These are phyloP conservation scores for Bombycilla garrulus DNA, from an alignment of 2,113 vertebrate species.

Conservation along the genomic window DNA sequence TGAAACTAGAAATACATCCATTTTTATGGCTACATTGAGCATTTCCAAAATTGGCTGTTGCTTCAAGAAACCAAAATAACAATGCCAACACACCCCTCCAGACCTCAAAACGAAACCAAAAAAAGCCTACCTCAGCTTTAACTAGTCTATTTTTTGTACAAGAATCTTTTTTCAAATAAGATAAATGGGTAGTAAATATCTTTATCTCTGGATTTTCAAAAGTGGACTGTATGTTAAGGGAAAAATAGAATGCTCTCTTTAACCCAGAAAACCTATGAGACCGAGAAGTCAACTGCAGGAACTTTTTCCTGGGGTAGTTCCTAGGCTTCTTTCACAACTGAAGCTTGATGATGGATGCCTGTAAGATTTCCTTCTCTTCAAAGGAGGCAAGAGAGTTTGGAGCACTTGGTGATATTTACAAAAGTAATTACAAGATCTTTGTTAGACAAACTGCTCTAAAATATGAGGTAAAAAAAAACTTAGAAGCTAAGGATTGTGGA, in stretches of 20 bases:
- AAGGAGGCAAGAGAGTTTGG: not conserved
- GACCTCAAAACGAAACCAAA: not conserved
- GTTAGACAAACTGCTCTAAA: not conserved
- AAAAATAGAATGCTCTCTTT: not conserved
- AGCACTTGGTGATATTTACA: not conserved
- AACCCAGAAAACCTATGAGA: not conserved
- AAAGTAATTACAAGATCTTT: not conserved
- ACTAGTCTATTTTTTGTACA: not conserved
- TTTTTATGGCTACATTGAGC: not conserved
- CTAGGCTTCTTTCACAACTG: not conserved
- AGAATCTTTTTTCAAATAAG: not conserved
- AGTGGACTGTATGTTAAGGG: not conserved
- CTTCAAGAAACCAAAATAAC: not conserved
- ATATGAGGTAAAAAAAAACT: not conserved
- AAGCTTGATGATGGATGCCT: not conserved
- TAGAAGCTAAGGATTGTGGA: not conserved
- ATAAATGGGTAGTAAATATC: not conserved
- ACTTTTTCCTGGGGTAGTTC: not conserved
- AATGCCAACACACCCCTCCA: fast-evolving
- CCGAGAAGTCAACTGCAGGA: not conserved
- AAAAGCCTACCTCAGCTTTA: not conserved
- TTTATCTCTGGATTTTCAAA: not conserved
- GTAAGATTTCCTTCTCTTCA: not conserved
- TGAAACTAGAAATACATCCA: not conserved
- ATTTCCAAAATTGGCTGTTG: not conserved